Base-by-base conservation (phyloP, 2,797 vertebrate genomes). In the Microctenopoma steveboyesi region DNA sequence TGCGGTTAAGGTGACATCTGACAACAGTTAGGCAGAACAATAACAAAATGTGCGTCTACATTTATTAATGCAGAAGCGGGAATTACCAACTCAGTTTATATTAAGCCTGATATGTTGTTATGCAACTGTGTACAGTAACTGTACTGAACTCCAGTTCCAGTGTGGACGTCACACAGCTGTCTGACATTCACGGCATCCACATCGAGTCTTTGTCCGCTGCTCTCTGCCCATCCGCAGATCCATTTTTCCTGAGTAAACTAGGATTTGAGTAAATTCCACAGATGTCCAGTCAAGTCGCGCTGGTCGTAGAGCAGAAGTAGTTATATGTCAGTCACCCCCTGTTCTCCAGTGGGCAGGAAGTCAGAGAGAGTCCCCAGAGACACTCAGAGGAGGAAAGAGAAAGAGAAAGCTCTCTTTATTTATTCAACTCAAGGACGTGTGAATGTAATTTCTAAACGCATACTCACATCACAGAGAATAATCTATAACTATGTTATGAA, bases 271-370 rank as follows among this genome's bases (percentile, higher is more conserved):
- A 57, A 76, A 81, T 86, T 88, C 86, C 78, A 79, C 88, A 92
- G 79, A 87, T 87, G 86, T 89, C 86, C 82, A 37, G 63, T 80
- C 85, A 82, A 78, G 89, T 82, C 86, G 63, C 67, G 69, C 60
- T 48, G 61, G 73, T 74, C 78, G 76, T 22, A 81, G 74, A 81
- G 78, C 79, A 69, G 83, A 86, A 83, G 78, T 80, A 80, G 85
- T 84, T 83, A 62, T 12, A 35, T 88, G 87, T 91, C 89, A 87
- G 69, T 92, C 90, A 88, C 84, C 88, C 83, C 74, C 18, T 67
- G 79, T 69, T 79, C 84, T 88, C 76, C 78, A 79, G 75, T 72
- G 81, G 71, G 89, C 91, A 92, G 91, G 89, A 93, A 91, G 90
- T 90, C 78, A 86, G 83, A 69, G 78, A 79, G 65, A 86, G 73